These are phyloP conservation scores for Sarcoramphus papa DNA, from an alignment of 2,797 vertebrate species.

Conservation along the genomic window DNA sequence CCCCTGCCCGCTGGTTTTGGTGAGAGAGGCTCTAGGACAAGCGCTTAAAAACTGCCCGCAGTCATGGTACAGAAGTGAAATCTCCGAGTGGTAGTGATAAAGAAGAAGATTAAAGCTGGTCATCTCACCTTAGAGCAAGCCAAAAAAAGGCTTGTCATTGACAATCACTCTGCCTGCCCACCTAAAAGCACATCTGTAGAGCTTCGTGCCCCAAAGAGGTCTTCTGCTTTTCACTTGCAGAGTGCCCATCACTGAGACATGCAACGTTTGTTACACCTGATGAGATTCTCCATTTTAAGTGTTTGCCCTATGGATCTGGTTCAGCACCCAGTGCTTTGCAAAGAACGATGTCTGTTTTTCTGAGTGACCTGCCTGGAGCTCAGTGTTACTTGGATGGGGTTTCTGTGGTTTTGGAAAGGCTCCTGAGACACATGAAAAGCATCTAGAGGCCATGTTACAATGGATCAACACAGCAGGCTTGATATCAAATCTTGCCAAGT, in stretches of 20 bases:
- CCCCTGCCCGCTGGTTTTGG: neutral
- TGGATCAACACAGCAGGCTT: neutral
- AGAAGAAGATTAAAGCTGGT: neutral
- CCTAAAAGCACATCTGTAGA: neutral
- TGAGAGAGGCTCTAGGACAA: neutral
- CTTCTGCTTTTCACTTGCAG: neutral
- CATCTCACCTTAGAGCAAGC: neutral
- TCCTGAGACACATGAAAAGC: neutral
- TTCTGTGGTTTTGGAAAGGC: neutral
- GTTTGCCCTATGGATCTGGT: neutral
- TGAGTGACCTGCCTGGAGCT: neutral
- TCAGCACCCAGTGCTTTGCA: neutral
- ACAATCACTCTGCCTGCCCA: neutral
- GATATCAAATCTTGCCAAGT: neutral
- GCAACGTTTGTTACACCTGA: too few species aligned
- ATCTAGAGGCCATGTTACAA: neutral
- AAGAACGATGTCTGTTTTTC: neutral
- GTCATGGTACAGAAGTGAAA: too few species aligned
- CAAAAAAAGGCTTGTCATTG: neutral
- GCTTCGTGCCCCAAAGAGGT: neutral
- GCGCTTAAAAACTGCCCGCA: neutral
- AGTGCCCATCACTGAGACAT: neutral
- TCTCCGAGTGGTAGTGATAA: neutral
- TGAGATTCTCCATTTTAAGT: neutral
- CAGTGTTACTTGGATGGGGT: neutral